These are phyloP conservation scores for Salmo trutta DNA, from an alignment of 2,797 vertebrate species.

Conservation along the genomic window DNA sequence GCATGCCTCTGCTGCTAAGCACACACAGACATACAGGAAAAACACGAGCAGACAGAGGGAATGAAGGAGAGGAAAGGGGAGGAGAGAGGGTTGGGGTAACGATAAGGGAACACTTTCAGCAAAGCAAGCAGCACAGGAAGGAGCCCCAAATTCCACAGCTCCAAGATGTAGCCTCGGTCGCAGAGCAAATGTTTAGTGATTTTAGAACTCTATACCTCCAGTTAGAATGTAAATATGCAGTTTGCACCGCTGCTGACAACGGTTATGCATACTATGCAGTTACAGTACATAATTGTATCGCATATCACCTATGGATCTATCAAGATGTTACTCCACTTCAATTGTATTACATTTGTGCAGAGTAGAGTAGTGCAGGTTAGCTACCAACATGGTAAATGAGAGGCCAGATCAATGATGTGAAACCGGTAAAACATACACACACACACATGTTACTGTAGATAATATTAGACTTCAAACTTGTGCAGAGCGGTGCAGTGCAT, in stretches of 20 bases:
- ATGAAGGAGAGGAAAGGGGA: background rate
- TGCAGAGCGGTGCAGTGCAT: background rate
- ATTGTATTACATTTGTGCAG: no score
- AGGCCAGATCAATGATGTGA: no score
- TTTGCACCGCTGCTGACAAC: no score
- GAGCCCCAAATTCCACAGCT: background rate
- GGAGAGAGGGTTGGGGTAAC: background rate
- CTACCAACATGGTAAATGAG: no score
- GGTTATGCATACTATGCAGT: no score
- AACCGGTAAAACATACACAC: no score
- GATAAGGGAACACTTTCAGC: background rate
- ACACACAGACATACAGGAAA: constrained; percentile 12
- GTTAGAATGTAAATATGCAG: background rate
- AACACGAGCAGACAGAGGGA: background rate
- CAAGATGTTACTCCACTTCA: no score
- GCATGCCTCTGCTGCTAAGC: background rate
- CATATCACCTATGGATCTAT: no score
- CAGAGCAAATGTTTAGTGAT: background rate
- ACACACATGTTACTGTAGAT: no score
- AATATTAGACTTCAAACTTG: no score
- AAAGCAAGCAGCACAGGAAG: constrained; percentile 2
- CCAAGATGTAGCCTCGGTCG: background rate
- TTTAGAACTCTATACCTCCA: background rate
- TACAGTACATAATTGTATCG: no score
- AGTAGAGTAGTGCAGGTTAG: no score